A percentile compares a stretch with the other conserved stretches of the same genome.
phyloP scores from a whole-genome alignment of 2,797 vertebrate genomes.

The Philypnodon macrostomus region DNA sequence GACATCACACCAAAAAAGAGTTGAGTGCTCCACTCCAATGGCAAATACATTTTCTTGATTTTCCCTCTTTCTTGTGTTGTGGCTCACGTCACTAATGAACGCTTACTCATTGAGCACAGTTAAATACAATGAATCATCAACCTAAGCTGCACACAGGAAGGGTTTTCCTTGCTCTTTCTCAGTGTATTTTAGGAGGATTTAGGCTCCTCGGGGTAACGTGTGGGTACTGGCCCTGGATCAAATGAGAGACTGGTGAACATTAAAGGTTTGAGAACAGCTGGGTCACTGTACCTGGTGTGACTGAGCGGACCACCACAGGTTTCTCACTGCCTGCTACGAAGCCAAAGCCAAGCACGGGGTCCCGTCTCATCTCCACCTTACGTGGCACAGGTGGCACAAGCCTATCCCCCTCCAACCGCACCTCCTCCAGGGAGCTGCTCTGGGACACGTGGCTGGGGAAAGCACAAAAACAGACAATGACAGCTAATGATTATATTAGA shows the following conservation, averaged over 20 bases:
- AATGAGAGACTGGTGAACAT: conserved; percentile 41
- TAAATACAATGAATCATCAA: conserved; percentile 56
- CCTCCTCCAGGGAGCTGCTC: conserved; percentile 90
- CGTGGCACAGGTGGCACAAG: conserved; percentile 89
- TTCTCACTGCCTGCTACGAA: conserved; percentile 99
- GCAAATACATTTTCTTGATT: conserved; percentile 21
- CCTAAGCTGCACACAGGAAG: conserved; percentile 19
- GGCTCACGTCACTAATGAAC: conserved; percentile 35
- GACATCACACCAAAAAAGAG: conserved; percentile 40
- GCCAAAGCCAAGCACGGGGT: conserved; percentile 96
- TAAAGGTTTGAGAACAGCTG: conserved; percentile 17
- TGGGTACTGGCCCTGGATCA: conserved; percentile 20
- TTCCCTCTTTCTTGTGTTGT: conserved; percentile 22
- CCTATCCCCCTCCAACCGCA: conserved; percentile 89
- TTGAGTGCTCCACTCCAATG: conserved; percentile 25
- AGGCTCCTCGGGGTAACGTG: conserved; percentile 13
- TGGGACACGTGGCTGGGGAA: conserved; percentile 87
- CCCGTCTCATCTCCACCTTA: conserved; percentile 97
- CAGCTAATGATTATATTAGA: not conserved
- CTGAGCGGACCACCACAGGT: conserved; percentile 95
- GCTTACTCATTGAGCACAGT: conserved; percentile 41
- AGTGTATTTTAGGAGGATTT: conserved; percentile 35
- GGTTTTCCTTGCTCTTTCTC: conserved; percentile 22
- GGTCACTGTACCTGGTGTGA: conserved; percentile 89
- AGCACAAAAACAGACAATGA: not conserved